Conservation (phyloP, 1,140 invertebrate genomes). For the Eciton burchellii region DNA sequence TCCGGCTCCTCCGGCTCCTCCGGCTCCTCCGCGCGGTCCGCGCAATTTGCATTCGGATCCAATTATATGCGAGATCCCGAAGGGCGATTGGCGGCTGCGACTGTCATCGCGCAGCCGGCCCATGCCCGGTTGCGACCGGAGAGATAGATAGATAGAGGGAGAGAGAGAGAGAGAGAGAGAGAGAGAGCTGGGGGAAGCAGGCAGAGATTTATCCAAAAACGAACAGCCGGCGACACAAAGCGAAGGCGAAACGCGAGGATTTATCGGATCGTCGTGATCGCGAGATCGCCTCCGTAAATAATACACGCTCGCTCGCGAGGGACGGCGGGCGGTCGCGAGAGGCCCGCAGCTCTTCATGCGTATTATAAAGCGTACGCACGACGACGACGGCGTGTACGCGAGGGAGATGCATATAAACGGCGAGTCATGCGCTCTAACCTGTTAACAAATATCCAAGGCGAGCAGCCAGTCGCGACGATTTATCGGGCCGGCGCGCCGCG, state of each 20-base stretch:
- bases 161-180: background rate
- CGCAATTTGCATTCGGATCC: constrained; percentile 26
- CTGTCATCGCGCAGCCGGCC: constrained; percentile 16
- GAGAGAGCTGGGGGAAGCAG: background rate
- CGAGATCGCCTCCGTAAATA: constrained; percentile 31
- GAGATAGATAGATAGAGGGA: background rate
- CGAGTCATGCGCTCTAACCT: constrained; percentile 73
- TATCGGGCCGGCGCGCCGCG: constrained; percentile 66
- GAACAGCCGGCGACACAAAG: constrained; percentile 21
- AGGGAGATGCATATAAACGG: constrained; percentile 58
- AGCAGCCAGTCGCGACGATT: constrained; percentile 77
- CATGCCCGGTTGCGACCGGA: background rate
- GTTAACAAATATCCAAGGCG: constrained; percentile 79
- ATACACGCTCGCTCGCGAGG: constrained; percentile 31
- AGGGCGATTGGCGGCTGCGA: constrained; percentile 28
- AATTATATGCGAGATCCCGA: background rate
- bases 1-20: too few relatives aligned
- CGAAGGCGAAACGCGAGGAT: constrained; percentile 42
- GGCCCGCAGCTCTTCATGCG: constrained; percentile 55
- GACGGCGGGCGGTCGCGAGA: constrained; percentile 16
- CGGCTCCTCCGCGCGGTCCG: too few relatives aligned
- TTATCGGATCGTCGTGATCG: constrained; percentile 28
- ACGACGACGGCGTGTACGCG: constrained; percentile 51
- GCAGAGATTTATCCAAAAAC: constrained; percentile 17
- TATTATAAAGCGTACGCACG: constrained; percentile 69